Percentiles rank a stretch among this genome's conserved stretches.
Conservation (phyloP, 2,797 vertebrate species). For the Sebastolobus alascanus region DNA sequence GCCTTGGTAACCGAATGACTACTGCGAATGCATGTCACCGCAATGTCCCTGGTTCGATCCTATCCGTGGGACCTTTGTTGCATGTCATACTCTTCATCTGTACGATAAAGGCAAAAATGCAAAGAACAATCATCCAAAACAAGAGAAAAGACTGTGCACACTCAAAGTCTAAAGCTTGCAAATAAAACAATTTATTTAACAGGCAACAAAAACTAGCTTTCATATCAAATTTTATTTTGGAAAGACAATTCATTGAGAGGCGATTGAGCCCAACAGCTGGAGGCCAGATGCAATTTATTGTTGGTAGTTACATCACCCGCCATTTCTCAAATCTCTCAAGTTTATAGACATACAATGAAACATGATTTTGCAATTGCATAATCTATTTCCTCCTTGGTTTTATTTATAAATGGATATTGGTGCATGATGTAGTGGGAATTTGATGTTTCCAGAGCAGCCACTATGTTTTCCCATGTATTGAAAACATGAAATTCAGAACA, state of each 20-base stretch:
- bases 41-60: not conserved
- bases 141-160: not conserved
- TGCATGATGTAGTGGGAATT: not conserved
- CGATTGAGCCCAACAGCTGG: not conserved
- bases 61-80: not conserved
- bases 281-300: slow-evolving; percentile 24
- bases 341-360: not conserved
- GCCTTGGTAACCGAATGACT: not conserved
- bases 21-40: not conserved
- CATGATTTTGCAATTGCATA: not conserved
- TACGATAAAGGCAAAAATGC: not conserved
- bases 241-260: slow-evolving; percentile 9
- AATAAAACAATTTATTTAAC: slow-evolving; percentile 8
- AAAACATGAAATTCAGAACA: not conserved
- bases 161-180: not conserved
- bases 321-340: not conserved
- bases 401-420: not conserved
- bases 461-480: not conserved
- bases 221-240: not conserved
- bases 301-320: not conserved
- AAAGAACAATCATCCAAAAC: not conserved
- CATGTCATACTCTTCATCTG: not conserved
- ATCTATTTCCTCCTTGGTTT: not conserved
- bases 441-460: not conserved
- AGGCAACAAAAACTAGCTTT: not conserved